Conservation (phyloP, 2,888 invertebrate genomes). For the Anorthoa munda region DNA sequence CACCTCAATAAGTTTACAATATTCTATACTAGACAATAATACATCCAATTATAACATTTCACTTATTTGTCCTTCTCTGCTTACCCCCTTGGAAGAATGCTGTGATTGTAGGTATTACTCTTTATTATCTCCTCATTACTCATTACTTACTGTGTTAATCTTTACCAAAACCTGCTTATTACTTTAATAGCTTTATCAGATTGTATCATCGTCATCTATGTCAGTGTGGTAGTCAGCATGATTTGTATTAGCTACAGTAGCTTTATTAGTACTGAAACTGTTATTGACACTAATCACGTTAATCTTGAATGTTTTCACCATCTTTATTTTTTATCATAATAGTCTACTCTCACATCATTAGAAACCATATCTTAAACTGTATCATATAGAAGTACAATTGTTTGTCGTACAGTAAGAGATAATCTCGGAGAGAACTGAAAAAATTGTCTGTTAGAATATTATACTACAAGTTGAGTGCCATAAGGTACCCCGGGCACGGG, state of each 20-base stretch:
- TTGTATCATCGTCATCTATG: constrained; percentile 16
- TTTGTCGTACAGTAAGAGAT: too few species aligned
- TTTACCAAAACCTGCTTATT: constrained; percentile 17
- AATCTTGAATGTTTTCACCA: not conserved
- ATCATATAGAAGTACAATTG: too few species aligned
- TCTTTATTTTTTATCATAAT: not conserved
- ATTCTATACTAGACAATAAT: not conserved
- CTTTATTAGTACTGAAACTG: constrained; percentile 2
- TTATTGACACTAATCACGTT: not conserved
- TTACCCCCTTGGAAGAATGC: constrained; percentile 55
- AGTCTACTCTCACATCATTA: not conserved
- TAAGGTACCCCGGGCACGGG: too few species aligned
- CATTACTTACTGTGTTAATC: constrained; percentile 16
- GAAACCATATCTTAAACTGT: not conserved
- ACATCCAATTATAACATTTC: constrained; percentile 23
- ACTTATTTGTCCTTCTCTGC: constrained; percentile 47
- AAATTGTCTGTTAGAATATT: too few species aligned
- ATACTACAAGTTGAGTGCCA: too few species aligned
- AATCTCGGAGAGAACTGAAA: too few species aligned
- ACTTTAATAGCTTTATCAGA: constrained; percentile 26
- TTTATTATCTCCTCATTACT: constrained; percentile 45
- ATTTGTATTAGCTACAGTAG: not conserved
- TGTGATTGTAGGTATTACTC: constrained; percentile 61
- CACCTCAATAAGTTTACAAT: not conserved
- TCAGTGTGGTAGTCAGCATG: too few species aligned